These are phyloP conservation scores for Formica exsecta DNA, from an alignment of 1,140 invertebrate genomes.

Conservation along the genomic window DNA sequence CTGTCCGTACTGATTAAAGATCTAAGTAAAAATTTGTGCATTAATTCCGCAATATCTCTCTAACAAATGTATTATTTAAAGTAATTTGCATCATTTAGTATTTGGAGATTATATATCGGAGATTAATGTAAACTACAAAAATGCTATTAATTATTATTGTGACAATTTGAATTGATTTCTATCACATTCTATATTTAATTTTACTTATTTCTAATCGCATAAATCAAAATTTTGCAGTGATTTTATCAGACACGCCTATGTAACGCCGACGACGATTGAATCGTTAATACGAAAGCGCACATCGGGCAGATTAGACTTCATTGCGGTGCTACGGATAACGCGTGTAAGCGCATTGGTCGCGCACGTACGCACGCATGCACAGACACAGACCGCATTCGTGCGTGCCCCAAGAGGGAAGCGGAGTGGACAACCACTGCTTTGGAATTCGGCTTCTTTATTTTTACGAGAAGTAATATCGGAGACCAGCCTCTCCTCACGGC, in stretches of 20 bases:
- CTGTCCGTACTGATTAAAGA: background rate
- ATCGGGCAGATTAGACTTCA: slow-evolving; percentile 30
- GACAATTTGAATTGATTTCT: background rate
- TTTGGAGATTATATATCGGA: background rate
- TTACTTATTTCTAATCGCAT: too few relatives aligned
- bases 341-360: slow-evolving; percentile 53
- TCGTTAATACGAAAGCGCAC: slow-evolving; percentile 34
- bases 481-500: slow-evolving; percentile 75
- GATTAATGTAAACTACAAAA: background rate
- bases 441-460: slow-evolving; percentile 83
- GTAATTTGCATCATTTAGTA: background rate
- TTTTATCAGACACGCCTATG: background rate
- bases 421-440: slow-evolving; percentile 81
- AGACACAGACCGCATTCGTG: background rate
- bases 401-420: slow-evolving; percentile 17
- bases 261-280: background rate
- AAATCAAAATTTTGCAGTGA: slow-evolving; percentile 1
- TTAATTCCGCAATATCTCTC: background rate
- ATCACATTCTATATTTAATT: too few relatives aligned
- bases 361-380: background rate
- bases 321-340: slow-evolving; percentile 14
- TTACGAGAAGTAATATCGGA: slow-evolving; percentile 75
- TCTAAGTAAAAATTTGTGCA: background rate
- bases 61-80: background rate
- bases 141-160: background rate